Percentiles rank a stretch among this genome's conserved stretches.
Evolutionary conservation across 2,888 invertebrate genomes (phyloP).

Genomic region (Zhuqinia jingwanae): DNA sequence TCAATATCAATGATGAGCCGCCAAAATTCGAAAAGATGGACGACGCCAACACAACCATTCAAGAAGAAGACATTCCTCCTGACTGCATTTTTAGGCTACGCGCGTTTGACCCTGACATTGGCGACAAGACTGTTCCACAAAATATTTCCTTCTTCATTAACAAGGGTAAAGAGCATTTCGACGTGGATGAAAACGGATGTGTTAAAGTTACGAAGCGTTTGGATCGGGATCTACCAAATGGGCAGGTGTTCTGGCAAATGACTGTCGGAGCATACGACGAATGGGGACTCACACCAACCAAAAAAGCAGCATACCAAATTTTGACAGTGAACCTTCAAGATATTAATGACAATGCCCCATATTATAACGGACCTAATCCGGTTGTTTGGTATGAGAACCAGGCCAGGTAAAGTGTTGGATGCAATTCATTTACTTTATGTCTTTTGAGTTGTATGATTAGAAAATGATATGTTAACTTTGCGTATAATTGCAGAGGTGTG

Average conservation of each 20-base stretch:
- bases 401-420: slow-evolving; percentile 78
- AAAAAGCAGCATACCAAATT: slow-evolving; percentile 85
- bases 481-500: slow-evolving; percentile 79
- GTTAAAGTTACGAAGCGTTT: slow-evolving; percentile 86
- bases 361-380: slow-evolving; percentile 83
- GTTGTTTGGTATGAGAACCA: slow-evolving; percentile 93
- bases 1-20: slow-evolving; percentile 81
- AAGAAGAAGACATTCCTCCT: slow-evolving; percentile 87
- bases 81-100: slow-evolving; percentile 87
- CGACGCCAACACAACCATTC: slow-evolving; percentile 86
- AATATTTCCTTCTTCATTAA: slow-evolving; percentile 89
- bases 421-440: neutral
- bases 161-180: slow-evolving; percentile 87
- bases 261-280: slow-evolving; percentile 88
- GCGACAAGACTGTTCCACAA: slow-evolving; percentile 88
- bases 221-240: slow-evolving; percentile 94
- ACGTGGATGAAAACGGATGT: slow-evolving; percentile 89
- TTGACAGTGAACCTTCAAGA: slow-evolving; percentile 87
- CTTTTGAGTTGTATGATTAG: too few relatives aligned
- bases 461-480: too few relatives aligned
- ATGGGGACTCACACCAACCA: slow-evolving; percentile 84
- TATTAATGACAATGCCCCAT: slow-evolving; percentile 96
- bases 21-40: slow-evolving; percentile 89
- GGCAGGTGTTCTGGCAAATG: slow-evolving; percentile 89
- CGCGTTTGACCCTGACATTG: slow-evolving; percentile 93